Evolutionary conservation across 2,113 vertebrate species (phyloP), one percentile per base, ranked within the genome.

Genomic region (Leptocoma aspasia): DNA sequence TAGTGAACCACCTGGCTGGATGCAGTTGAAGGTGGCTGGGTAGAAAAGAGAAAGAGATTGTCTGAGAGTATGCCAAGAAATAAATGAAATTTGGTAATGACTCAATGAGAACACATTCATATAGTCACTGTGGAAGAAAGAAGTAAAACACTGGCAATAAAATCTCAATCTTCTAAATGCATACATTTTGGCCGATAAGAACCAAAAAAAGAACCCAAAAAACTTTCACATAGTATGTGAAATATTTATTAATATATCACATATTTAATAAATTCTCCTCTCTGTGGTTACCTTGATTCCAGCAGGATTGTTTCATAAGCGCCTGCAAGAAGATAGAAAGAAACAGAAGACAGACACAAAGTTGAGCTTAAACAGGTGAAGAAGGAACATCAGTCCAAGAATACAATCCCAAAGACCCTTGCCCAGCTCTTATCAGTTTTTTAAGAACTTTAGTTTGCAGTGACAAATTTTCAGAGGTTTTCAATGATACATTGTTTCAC

Each of bases 1-100:
- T 78, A 93, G 63, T 83, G 95, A 96, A 52, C 75, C 39, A 94
- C 86, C 75, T 94, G 76, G 23, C 72, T 94, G 91, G 30, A 35
- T 91, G 68, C 68, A 85, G 60, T 79, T 35, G 66, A 73, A 95
- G 59, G 52, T 88, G 71, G 66, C 31, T 75, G 65, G 14, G 49
- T 59, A 91, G 37, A 26, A 71, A 39, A 85, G 37, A 85, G 37
- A 57, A 92, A 86, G 56, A 92, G 27, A 78, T 66, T 77, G 35
- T 41, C 23, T 61, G 71, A 89, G 41, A 75, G 30, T 35, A 77
- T 68, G 63, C 72, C 86, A 94, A 86, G 54, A 87, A 91, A 91
- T 83, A 92, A 96, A 96, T 83, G 41, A 76, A 85, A 73, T 76
- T 81, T 71, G 26, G 33, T 87, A 56, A 91, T 37, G 76, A 86